phyloP scores from a whole-genome alignment of 2,113 vertebrate species.

The Gymnorhina tibicen region DNA sequence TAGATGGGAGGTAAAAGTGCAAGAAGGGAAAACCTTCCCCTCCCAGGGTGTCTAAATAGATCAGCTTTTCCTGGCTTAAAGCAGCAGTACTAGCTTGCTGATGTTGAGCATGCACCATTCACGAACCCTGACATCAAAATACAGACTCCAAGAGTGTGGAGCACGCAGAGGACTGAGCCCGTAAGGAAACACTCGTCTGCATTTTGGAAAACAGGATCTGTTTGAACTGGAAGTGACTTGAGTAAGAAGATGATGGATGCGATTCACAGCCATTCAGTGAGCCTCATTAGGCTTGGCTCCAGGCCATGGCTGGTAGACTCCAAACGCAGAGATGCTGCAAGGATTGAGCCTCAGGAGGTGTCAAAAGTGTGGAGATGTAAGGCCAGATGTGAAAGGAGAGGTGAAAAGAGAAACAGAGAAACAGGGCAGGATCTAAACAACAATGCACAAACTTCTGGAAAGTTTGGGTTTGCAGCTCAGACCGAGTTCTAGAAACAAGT shows the following conservation, averaged over 20 bases:
- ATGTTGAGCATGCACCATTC: not conserved
- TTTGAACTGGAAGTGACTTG: not conserved
- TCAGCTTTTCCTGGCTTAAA: not conserved
- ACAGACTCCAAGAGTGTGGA: not conserved
- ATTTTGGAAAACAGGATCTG: not conserved
- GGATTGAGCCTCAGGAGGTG: not conserved
- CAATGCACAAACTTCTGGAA: not conserved
- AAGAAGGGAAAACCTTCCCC: not conserved
- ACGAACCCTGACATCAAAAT: not conserved
- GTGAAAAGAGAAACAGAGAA: not conserved
- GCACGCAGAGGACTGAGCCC: not conserved
- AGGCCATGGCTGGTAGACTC: not conserved
- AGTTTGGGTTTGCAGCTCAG: not conserved
- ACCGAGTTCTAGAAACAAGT: not conserved
- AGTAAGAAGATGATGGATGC: not conserved
- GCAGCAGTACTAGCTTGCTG: not conserved
- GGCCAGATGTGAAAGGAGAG: not conserved
- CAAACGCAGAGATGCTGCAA: not conserved
- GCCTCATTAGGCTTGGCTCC: not conserved
- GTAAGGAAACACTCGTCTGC: not conserved
- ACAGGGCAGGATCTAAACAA: not conserved
- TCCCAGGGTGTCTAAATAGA: not conserved
- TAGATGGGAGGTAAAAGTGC: not conserved
- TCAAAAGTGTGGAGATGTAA: not conserved
- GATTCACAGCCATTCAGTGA: not conserved